These are phyloP conservation scores for Pandemis corylana DNA, from an alignment of 2,888 invertebrate genomes.

Conservation along the genomic window DNA sequence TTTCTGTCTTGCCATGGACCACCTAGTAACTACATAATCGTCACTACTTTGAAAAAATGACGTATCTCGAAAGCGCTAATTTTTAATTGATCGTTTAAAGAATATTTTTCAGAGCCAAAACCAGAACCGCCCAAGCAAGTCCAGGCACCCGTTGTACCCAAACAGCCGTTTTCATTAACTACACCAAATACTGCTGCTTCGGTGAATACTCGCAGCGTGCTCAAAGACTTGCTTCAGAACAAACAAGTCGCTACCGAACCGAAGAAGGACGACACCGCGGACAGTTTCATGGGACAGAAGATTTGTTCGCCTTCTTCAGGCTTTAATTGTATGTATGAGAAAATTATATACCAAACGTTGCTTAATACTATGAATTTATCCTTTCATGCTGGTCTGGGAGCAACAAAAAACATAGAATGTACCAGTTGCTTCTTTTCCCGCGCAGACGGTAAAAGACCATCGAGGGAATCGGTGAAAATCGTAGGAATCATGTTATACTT, in stretches of 20 bases:
- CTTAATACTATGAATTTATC: neutral
- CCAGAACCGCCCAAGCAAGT: conserved; percentile 49
- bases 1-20: too few species aligned
- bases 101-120: conserved; percentile 54
- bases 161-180: conserved; percentile 39
- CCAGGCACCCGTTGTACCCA: conserved; percentile 38
- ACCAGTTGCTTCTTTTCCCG: too few species aligned
- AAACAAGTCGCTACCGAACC: conserved; percentile 56
- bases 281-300: conserved; percentile 72
- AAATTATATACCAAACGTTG: neutral
- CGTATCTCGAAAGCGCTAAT: too few species aligned
- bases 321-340: conserved; percentile 61
- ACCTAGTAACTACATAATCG: too few species aligned
- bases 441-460: too few species aligned
- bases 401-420: too few species aligned
- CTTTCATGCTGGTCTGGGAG: too few species aligned
- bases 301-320: conserved; percentile 71
- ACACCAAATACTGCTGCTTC: conserved; percentile 46
- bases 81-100: neutral
- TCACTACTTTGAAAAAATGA: too few species aligned
- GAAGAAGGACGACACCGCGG: conserved; percentile 58
- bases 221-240: conserved; percentile 66
- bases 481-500: too few species aligned
- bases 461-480: too few species aligned
- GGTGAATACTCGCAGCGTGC: conserved; percentile 58